Evolutionary conservation across 2,888 invertebrate species (phyloP), one percentile per base, ranked within the genome.

Genomic region (Xiphydria camelus): DNA sequence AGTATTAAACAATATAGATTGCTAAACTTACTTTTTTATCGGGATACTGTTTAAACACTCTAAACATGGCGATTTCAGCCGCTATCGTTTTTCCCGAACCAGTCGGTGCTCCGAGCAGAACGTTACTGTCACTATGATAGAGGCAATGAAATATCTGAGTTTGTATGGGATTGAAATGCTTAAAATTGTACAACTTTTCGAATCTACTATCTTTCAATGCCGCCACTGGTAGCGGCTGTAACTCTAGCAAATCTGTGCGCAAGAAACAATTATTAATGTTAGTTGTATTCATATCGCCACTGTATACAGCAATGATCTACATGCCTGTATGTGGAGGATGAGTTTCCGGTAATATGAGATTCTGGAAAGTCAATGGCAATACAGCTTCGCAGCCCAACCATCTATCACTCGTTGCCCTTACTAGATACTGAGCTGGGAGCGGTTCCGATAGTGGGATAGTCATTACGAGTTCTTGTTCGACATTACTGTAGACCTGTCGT

Each of bases 41-140:
- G 0, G 94, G 92, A 66, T 88, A 83, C 48, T 85, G 82, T 51
- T 87, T 87, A 63, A 97, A 94, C 0, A 94, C 87, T 40, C 95
- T 81, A 66, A 97, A 93, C 79, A 99, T 95, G 29, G 98, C 98
- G 18, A 99, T 84, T 76, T 99, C 99, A 0, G 99, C 98, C 0
- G 92, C 95, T 34, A 98, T 92, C 0, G 99, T 99, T 81, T 99
- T 99, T 23, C 99, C 99, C 0, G 96, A 96, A 1, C 94, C 94
- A 0, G 96, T 97, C 0, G 96, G 96, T 0, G 98, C 98, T 0
- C 96, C 96, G 4, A 99, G 79, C 17, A 99, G 78, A 4, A 95
- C 90, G 71, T 98, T 98, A 59, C 86, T 84, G 65, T 99, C 94
- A 0, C 94, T 94, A 70, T 98, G 91, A 76, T 95, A 99, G 4